These are phyloP conservation scores for Phragmatobia fuliginosa DNA, from an alignment of 2,888 invertebrate genomes.

Conservation along the genomic window DNA sequence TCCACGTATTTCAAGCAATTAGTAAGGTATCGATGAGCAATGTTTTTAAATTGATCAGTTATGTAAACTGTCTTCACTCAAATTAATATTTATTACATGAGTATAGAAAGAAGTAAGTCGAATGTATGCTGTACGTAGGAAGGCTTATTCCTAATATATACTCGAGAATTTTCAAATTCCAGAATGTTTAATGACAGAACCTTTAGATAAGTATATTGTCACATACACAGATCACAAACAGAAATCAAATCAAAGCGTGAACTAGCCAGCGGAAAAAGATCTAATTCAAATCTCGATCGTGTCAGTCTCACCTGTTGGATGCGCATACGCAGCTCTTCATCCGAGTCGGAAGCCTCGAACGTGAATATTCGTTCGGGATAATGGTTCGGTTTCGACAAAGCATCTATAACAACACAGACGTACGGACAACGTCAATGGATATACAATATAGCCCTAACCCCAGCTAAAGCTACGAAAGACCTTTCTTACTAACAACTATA, in stretches of 20 bases:
- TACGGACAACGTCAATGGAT: slow-evolving; percentile 77
- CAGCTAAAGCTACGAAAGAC: slow-evolving; percentile 39
- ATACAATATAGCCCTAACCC: slow-evolving; percentile 51
- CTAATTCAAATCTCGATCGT: slow-evolving; percentile 37
- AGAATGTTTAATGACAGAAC: no score
- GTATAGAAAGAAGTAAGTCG: neutral
- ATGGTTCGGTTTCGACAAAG: slow-evolving; percentile 86
- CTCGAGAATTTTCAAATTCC: neutral
- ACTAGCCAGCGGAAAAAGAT: slow-evolving; percentile 31
- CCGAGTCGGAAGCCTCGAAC: slow-evolving; percentile 83
- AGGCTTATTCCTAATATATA: neutral
- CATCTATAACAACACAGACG: slow-evolving; percentile 86
- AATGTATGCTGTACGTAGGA: neutral
- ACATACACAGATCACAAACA: slow-evolving; percentile 24
- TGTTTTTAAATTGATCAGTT: neutral
- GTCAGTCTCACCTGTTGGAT: slow-evolving; percentile 78
- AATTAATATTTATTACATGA: no score
- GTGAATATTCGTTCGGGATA: slow-evolving; percentile 84
- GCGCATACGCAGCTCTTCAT: slow-evolving; percentile 84
- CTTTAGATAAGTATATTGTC: neutral
- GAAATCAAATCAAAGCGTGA: slow-evolving; percentile 38
- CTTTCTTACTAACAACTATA: slow-evolving; percentile 31
- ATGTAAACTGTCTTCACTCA: neutral
- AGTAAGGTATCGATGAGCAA: neutral
- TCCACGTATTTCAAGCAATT: neutral